phyloP scores from a whole-genome alignment of 2,113 vertebrate species.

The Lethenteron reissneri region DNA sequence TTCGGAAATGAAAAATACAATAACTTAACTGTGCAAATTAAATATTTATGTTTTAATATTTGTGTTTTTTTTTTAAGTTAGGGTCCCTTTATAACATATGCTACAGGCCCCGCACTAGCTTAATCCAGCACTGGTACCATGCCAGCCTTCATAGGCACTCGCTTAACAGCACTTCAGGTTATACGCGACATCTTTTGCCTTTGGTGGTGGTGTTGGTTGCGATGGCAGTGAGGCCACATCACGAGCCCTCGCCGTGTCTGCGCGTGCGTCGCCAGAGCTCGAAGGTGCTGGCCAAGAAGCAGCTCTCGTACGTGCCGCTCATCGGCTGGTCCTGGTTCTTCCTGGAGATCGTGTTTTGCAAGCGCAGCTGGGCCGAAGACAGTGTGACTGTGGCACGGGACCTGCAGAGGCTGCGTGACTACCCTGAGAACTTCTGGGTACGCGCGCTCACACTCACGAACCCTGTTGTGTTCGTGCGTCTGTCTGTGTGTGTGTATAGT shows the following conservation, averaged over 20 bases:
- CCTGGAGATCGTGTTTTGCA: conserved; percentile 83
- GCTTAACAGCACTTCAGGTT: too few relatives aligned
- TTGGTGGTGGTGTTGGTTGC: too few relatives aligned
- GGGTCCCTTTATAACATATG: too few relatives aligned
- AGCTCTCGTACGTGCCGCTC: conserved; percentile 62
- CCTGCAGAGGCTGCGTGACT: conserved; percentile 50
- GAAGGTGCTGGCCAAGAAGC: conserved; percentile 82
- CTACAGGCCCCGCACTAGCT: too few relatives aligned
- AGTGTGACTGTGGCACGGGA: conserved; percentile 38
- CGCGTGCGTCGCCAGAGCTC: conserved; percentile 37
- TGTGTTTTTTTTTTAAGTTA: too few relatives aligned
- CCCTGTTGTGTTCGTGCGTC: neutral
- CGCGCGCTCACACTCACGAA: conserved; percentile 8
- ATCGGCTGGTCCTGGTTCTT: conserved; percentile 99
- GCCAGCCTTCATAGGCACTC: too few relatives aligned
- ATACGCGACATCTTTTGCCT: too few relatives aligned
- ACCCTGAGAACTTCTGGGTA: conserved; percentile 74
- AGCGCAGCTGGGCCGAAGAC: conserved; percentile 83
- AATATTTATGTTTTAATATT: too few relatives aligned
- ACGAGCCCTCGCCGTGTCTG: neutral
- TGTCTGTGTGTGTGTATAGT: neutral
- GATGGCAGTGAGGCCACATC: too few relatives aligned
- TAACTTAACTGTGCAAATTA: too few relatives aligned
- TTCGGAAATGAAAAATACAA: too few relatives aligned
- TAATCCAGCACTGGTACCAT: too few relatives aligned